Evolutionary conservation across 2,888 invertebrate genomes (phyloP), one percentile per base, ranked within the genome.

Genomic region (Lordiphosa fenestrarum): DNA sequence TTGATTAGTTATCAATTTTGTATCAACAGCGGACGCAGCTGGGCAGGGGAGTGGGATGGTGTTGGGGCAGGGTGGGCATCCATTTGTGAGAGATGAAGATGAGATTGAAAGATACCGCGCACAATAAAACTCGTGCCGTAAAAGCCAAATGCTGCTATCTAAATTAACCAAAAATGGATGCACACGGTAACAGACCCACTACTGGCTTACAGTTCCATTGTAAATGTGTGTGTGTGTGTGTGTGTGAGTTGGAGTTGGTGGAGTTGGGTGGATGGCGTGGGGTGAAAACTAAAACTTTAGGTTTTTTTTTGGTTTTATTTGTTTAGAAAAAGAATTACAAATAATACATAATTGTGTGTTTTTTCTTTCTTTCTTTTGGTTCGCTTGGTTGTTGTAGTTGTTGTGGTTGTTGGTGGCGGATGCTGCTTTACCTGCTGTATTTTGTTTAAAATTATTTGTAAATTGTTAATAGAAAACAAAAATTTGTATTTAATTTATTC

Each of bases 271-370:
- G 25, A 0, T 6, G 7, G 25, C 6, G 10, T 9, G 36, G 12
- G 35, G 46, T 42, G 37, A 51, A 51, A 35, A 21, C 52, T 68
- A 49, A 54, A 62, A 41, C 47, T 56, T 35, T 40, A 53, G 66
- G 57, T 63, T 62, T 74, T 54, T 30, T 66, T 69, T 77, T 73
- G 61, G 56, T 70, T 82, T 77, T 76, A 73, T 76, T 75, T 76
- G 78, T 83, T 77, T 77, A 80, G 80, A 76, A 71, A 78, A 80
- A 78, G 75, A 78, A 78, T 78, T 78, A 78, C 78, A 83, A 78
- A 78, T 78, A 77, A 78, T 78, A 78, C 84, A 78, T 70, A 83
- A 78, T 64, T 54, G 54, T 60, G 25, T 25, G 6, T 59, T 60
- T 61, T 64, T 55, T 63, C 46, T 83, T 80, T 82, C 76, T 76